Conservation (phyloP, 1,140 invertebrate species). For the Papilio helenus region DNA sequence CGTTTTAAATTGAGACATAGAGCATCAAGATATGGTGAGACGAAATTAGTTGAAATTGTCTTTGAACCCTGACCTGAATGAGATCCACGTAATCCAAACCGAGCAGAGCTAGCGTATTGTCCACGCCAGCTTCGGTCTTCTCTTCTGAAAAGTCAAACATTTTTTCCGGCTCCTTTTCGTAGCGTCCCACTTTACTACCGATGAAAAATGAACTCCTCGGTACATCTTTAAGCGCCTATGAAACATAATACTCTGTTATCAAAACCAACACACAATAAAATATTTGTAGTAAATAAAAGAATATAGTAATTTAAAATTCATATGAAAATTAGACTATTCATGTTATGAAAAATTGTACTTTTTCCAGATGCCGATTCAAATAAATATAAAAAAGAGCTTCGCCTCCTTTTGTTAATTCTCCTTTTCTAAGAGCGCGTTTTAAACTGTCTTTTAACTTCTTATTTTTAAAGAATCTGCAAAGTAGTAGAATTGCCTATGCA, state of each 20-base stretch:
- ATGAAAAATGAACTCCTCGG: constrained; percentile 94
- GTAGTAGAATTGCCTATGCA: neutral
- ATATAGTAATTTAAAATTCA: neutral
- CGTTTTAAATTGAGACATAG: neutral
- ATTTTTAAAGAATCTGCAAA: neutral
- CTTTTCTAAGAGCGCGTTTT: too few species aligned
- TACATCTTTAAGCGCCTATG: constrained; percentile 89
- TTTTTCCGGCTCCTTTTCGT: constrained; percentile 86
- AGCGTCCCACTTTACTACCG: constrained; percentile 96
- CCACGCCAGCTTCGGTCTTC: constrained; percentile 89
- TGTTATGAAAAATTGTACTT: too few species aligned
- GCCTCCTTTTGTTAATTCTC: too few species aligned
- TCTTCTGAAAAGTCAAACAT: constrained; percentile 95
- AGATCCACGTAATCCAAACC: constrained; percentile 94
- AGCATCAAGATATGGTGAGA: neutral
- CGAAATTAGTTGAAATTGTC: constrained; percentile 41
- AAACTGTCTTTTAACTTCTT: too few species aligned
- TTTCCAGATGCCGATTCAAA: too few species aligned
- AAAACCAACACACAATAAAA: neutral
- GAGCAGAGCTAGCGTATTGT: constrained; percentile 89
- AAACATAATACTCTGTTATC: constrained; percentile 31
- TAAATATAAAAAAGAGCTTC: too few species aligned
- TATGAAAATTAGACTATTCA: neutral
- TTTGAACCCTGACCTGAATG: constrained; percentile 86
- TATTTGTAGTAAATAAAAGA: neutral